These are phyloP conservation scores for Oxygymnocypris stewartii DNA, from an alignment of 2,113 vertebrate species.

Conservation along the genomic window DNA sequence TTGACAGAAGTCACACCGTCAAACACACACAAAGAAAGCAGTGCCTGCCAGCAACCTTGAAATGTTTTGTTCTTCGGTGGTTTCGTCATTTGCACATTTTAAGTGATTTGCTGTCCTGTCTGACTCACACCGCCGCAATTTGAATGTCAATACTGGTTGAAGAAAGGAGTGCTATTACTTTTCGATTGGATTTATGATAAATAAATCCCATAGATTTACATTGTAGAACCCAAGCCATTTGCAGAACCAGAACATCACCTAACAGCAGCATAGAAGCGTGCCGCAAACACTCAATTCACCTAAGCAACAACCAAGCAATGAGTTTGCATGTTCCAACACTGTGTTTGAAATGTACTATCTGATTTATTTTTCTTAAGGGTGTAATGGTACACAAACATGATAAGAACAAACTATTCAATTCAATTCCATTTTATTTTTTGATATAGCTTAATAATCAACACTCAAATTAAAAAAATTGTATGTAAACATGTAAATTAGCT, in stretches of 20 bases:
- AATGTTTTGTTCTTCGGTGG: constrained; percentile 21
- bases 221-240: neutral
- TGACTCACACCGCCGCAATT: neutral
- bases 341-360: neutral
- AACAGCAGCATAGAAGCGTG: neutral
- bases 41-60: constrained; percentile 16
- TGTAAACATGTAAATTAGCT: too few relatives aligned
- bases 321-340: neutral
- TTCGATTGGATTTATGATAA: neutral
- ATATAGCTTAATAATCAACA: too few relatives aligned
- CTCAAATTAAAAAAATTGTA: too few relatives aligned
- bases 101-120: constrained; percentile 36
- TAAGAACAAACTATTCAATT: too few relatives aligned
- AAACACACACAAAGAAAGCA: constrained; percentile 7
- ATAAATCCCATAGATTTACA: neutral
- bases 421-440: too few relatives aligned
- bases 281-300: neutral
- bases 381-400: too few relatives aligned
- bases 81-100: constrained; percentile 6
- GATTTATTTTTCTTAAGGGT: neutral
- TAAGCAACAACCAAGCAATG: neutral
- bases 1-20: constrained; percentile 9
- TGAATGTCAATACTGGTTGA: neutral
- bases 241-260: neutral
- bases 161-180: neutral